Base-by-base conservation (phyloP, 2,113 vertebrate species). In the Oreochromis aureus region DNA sequence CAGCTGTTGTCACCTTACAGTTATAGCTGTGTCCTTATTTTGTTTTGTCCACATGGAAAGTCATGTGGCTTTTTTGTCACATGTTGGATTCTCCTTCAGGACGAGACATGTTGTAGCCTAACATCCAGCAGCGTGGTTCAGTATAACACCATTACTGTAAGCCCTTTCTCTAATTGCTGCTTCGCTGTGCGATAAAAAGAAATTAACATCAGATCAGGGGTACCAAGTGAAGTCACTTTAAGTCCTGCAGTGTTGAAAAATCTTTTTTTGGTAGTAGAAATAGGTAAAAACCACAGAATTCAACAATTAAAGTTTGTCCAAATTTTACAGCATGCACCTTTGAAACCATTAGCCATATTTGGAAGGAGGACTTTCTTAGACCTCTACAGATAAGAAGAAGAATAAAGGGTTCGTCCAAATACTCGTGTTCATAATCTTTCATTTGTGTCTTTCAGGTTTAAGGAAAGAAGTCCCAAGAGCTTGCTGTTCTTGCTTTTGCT, bases 1-100 rank as follows among this genome's bases (percentile, higher is more conserved):
- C 94, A 95, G 92, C 94, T 94, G 93, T 90, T 93, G 89, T 91
- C 92, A 86, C 89, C 84, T 89, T 82, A 86, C 88, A 85, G 84
- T 87, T 91, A 84, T 91, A 95, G 93, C 90, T 85, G 41, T 73
- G 89, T 89, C 89, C 87, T 93, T 61, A 55, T 73, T 63, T 71
- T 84, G 61, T 81, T 93, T 30, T 82, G 88, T 82, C 82, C 55
- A 19, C 88, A 80, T 73, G 81, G 87, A 86, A 87, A 87, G 69
- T 81, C 84, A 63, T 90, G 89, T 85, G 86, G 34, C 30, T 44
- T 36, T 69, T 83, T 82, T 85, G 39, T 88, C 83, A 79, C 88
- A 81, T 80, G 88, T 83, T 84, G 73, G 76, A 73, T 27, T 84
- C 66, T 89, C 86, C 15, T 53, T 86, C 30, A 63, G 81, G 12